Conservation (phyloP, 2,797 vertebrate species). For the Nannoperca obscura region DNA sequence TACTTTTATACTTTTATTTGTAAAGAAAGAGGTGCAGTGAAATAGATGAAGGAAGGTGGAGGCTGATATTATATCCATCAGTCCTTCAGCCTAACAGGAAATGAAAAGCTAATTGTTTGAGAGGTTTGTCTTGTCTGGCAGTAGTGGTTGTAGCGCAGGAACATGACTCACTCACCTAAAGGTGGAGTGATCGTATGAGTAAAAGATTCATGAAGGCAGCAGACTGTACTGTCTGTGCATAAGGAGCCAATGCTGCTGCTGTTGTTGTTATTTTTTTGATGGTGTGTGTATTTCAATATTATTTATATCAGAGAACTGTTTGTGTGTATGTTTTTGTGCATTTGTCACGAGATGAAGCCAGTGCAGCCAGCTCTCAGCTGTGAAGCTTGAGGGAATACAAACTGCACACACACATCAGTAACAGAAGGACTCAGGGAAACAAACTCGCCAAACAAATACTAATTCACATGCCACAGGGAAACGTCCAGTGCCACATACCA, state of each 20-base stretch:
- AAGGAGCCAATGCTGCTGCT: background rate
- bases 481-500: background rate
- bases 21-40: conserved; percentile 3
- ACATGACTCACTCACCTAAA: conserved; percentile 20
- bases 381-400: conserved; percentile 1
- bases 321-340: conserved; percentile 5
- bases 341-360: conserved; percentile 8
- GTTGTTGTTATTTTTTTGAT: background rate
- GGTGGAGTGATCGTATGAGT: conserved; percentile 1
- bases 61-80: conserved; percentile 8
- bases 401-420: background rate
- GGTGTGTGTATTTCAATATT: background rate
- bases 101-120: conserved; percentile 35
- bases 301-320: conserved; percentile 6
- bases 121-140: conserved; percentile 5
- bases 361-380: conserved; percentile 18
- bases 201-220: background rate
- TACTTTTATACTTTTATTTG: background rate
- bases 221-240: conserved; percentile 2
- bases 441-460: conserved; percentile 14
- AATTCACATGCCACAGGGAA: background rate
- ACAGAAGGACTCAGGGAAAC: conserved; percentile 3
- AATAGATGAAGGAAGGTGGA: background rate
- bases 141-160: background rate
- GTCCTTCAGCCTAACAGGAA: conserved; percentile 15